phyloP scores from a whole-genome alignment of 2,888 invertebrate genomes.

The Vanessa cardui region DNA sequence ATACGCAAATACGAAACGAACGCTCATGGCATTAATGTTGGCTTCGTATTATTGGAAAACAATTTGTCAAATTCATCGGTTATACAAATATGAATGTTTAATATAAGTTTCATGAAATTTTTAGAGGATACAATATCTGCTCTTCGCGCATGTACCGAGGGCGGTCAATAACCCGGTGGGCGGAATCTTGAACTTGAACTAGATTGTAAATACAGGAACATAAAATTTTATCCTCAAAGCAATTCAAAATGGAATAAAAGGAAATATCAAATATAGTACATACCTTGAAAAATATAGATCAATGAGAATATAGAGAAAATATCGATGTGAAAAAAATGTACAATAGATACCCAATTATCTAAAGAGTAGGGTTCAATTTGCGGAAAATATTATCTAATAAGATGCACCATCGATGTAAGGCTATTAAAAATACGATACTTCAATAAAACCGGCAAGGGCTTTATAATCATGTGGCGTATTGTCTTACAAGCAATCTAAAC shows the following conservation, averaged over 20 bases:
- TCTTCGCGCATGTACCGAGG: conserved; percentile 63
- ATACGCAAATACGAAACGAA: conserved; percentile 52
- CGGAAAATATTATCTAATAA: too few species aligned
- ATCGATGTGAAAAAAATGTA: too few species aligned
- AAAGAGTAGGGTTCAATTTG: not conserved
- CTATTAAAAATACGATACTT: not conserved
- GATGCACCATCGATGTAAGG: not conserved
- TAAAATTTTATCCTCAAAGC: conserved; percentile 30
- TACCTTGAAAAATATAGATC: not conserved
- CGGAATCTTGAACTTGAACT: conserved; percentile 77
- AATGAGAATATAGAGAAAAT: too few species aligned
- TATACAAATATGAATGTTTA: conserved; percentile 19
- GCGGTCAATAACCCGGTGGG: conserved; percentile 71
- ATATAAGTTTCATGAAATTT: conserved; percentile 41
- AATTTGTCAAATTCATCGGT: conserved; percentile 19
- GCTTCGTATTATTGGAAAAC: conserved; percentile 12
- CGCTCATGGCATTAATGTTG: conserved; percentile 30
- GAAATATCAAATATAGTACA: conserved; percentile 7
- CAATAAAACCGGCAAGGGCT: conserved; percentile 6
- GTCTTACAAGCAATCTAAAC: conserved; percentile 27
- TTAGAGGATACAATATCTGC: conserved; percentile 42
- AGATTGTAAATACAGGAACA: conserved; percentile 57
- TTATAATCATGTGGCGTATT: conserved; percentile 24
- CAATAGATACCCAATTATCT: too few species aligned
- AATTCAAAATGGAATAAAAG: too few species aligned